Evolutionary conservation across 1,140 invertebrate genomes (phyloP).

Genomic region (Leptinotarsa undecemlineata): DNA sequence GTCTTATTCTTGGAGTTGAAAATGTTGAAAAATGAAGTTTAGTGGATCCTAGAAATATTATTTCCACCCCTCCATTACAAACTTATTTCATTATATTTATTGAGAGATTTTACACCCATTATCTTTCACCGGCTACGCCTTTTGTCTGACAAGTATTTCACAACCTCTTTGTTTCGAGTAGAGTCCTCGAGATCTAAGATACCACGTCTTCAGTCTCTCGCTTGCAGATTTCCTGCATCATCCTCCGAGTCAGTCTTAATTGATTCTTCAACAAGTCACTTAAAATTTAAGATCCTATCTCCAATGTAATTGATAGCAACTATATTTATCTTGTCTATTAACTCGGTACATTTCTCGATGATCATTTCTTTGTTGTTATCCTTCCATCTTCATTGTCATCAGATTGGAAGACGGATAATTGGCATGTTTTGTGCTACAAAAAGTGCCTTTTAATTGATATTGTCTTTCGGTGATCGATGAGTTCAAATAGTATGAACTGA

Average conservation of each 20-base stretch:
- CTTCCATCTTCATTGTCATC: conserved; percentile 23
- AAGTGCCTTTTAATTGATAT: background rate
- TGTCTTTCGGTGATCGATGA: background rate
- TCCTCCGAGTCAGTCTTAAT: conserved; percentile 20
- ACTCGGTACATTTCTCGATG: conserved; percentile 29
- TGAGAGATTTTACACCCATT: background rate
- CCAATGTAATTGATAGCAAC: conserved; percentile 33
- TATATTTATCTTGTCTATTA: conserved; percentile 34
- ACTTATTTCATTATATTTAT: no score
- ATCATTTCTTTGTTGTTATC: conserved; percentile 32
- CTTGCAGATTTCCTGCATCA: conserved; percentile 28
- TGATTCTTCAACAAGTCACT: conserved; percentile 32
- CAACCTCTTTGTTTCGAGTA: background rate
- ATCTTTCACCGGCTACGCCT: background rate
- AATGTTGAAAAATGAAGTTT: no score
- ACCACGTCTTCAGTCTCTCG: conserved; percentile 1
- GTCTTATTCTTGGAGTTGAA: no score
- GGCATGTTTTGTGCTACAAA: conserved; percentile 19
- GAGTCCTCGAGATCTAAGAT: conserved; percentile 16
- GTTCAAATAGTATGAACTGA: background rate
- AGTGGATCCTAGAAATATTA: no score
- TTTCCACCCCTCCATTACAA: no score
- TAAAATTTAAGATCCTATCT: conserved; percentile 30
- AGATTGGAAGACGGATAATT: conserved; percentile 25
- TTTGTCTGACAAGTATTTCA: conserved; percentile 13